A percentile compares a stretch with the other conserved stretches of the same genome.
These are phyloP conservation scores for Isurus oxyrinchus DNA, from an alignment of 2,113 vertebrate species.

Conservation along the genomic window DNA sequence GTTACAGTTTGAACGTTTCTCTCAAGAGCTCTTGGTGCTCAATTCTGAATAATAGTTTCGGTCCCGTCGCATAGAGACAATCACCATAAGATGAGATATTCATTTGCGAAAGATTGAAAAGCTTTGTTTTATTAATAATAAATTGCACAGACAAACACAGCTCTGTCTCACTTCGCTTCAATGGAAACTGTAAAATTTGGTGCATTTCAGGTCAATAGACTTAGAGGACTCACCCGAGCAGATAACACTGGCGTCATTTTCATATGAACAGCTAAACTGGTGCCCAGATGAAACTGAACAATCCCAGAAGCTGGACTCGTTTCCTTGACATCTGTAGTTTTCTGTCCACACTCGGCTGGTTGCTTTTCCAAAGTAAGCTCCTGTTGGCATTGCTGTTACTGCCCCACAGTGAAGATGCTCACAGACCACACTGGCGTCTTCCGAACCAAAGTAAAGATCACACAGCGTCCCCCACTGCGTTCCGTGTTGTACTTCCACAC, in stretches of 20 bases:
- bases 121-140: too few species aligned
- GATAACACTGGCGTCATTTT: neutral
- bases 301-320: conserved; percentile 48
- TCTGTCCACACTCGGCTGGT: conserved; percentile 53
- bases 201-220: too few species aligned
- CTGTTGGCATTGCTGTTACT: conserved; percentile 43
- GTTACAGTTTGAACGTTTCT: too few species aligned
- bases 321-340: conserved; percentile 52
- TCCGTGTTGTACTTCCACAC: conserved; percentile 51
- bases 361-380: conserved; percentile 45
- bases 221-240: neutral
- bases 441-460: conserved; percentile 53
- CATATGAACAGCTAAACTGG: neutral
- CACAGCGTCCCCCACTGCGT: conserved; percentile 52
- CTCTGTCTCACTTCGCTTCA: too few species aligned
- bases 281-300: neutral
- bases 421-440: conserved; percentile 56
- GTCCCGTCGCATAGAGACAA: too few species aligned
- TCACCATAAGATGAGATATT: too few species aligned
- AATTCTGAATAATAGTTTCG: too few species aligned
- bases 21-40: too few species aligned
- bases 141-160: too few species aligned
- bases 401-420: conserved; percentile 56
- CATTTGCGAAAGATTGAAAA: too few species aligned
- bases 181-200: too few species aligned